These are phyloP conservation scores for Dicyrtomina minuta DNA, from an alignment of 2,888 invertebrate species.

Conservation along the genomic window DNA sequence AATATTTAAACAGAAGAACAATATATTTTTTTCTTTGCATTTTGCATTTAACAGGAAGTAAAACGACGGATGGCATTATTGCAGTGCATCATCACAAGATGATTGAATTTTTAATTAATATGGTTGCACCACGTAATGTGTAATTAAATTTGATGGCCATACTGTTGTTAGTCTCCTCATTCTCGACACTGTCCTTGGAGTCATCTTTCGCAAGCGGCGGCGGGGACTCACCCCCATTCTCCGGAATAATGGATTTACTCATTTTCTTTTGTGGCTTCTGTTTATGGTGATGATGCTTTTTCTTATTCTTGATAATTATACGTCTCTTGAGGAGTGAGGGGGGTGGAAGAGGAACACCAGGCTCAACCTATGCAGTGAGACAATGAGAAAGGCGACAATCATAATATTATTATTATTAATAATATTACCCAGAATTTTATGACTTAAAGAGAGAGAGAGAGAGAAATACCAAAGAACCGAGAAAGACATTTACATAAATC, in stretches of 20 bases:
- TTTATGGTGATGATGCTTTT: slow-evolving; percentile 66
- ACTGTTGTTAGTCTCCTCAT: slow-evolving; percentile 56
- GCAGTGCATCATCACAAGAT: no score
- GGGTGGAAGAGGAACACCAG: slow-evolving; percentile 79
- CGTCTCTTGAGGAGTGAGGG: slow-evolving; percentile 80
- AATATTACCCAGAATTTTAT: no score
- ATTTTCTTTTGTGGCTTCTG: slow-evolving; percentile 44
- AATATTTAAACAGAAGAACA: no score
- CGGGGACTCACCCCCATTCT: slow-evolving; percentile 57
- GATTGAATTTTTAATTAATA: no score
- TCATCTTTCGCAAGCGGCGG: slow-evolving; percentile 67
- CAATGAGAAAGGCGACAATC: background rate
- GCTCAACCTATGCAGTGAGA: slow-evolving; percentile 59
- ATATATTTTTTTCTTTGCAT: no score
- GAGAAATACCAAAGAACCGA: no score
- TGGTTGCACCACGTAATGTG: no score
- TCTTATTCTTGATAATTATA: slow-evolving; percentile 96
- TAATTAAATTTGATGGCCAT: background rate
- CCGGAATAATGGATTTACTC: slow-evolving; percentile 50
- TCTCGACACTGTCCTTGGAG: slow-evolving; percentile 75
- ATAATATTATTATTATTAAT: no score
- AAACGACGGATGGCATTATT: no score
- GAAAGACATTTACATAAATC: no score
- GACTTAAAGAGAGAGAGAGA: no score
- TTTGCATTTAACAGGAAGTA: no score